Base-by-base conservation (phyloP, 2,113 vertebrate genomes). In the Actenoides lindsayi region DNA sequence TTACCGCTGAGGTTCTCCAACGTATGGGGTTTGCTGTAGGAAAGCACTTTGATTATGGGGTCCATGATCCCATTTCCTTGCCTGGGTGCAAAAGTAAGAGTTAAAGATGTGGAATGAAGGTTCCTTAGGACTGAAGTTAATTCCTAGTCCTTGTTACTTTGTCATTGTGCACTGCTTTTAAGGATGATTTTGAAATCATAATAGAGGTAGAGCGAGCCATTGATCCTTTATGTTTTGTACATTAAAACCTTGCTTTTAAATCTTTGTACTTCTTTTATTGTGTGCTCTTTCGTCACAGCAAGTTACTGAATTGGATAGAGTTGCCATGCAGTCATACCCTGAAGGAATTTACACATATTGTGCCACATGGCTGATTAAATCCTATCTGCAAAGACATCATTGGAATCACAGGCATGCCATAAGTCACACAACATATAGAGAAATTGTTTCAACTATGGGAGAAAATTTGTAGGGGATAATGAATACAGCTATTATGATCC, bases 401-500 rank as follows among this genome's bases (percentile, higher is more conserved):
- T 87, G 91, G 73, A 78, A 92, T 86, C 64, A 30, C 0, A 70
- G 53, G 73, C 69, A 78, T 13, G 41, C 27, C 9, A 2, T 44
- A 68, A 71, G 27, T 46, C 89, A 87, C 37, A 23, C 31, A 54
- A 89, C 68, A 35, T 71, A 88, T 48, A 78, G 64, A 92, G 91
- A 65, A 89, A 54, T 15, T 27, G 44, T 92, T 89, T 86, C 10
- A 42, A 56, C 83, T 53, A 54, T 24, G 63, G 64, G 44, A 79
- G 65, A 53, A 30, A 73, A 28, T 30, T 37, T 64, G 93, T 74
- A 93, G 56, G 21, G 83, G 25, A n/a, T 44, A 89, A 91, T 93
- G 83, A 94, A 94, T 96, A 83, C 76, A 71, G 73, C 91, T 30
- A 56, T 87, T 94, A 90, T 90, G 68, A 88, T 41, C 71, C 71